A percentile compares a stretch with the other conserved stretches of the same genome.
These are phyloP conservation scores for Lepidochitona cinerea DNA, from an alignment of 2,888 invertebrate genomes.

Conservation along the genomic window DNA sequence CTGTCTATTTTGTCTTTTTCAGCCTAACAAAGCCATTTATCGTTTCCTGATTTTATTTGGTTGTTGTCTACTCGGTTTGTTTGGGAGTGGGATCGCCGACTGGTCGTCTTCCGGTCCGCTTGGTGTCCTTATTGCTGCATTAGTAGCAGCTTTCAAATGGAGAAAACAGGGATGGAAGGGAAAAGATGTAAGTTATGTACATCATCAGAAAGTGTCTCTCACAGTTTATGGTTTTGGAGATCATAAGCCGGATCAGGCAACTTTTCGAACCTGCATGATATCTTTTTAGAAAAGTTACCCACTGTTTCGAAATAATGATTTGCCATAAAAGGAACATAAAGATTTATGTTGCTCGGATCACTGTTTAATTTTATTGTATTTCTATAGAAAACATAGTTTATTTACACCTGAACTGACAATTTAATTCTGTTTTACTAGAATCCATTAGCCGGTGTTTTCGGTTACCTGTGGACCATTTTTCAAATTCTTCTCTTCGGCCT, in stretches of 20 bases:
- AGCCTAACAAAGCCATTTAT: constrained; percentile 27
- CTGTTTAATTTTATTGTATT: background rate
- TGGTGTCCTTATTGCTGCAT: constrained; percentile 71
- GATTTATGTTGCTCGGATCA: too few species aligned
- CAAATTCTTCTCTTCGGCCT: constrained; percentile 93
- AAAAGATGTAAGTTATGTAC: constrained; percentile 13
- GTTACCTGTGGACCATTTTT: constrained; percentile 85
- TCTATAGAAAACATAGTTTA: background rate
- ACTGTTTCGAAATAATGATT: too few species aligned
- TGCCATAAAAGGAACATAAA: too few species aligned
- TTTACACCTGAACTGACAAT: too few species aligned
- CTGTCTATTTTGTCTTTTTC: too few species aligned
- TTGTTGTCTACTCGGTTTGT: constrained; percentile 85
- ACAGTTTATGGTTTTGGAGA: too few species aligned
- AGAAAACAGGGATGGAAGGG: constrained; percentile 35
- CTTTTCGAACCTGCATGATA: too few species aligned
- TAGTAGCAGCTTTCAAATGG: constrained; percentile 59
- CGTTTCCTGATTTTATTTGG: constrained; percentile 83
- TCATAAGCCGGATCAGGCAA: too few species aligned
- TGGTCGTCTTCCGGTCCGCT: constrained; percentile 78
- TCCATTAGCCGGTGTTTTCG: background rate
- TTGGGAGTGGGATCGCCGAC: constrained; percentile 86
- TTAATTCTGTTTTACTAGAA: too few species aligned
- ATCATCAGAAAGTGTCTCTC: too few species aligned
- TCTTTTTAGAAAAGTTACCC: too few species aligned